Base-by-base conservation (phyloP, 2,113 vertebrate genomes). In the Takifugu flavidus region DNA sequence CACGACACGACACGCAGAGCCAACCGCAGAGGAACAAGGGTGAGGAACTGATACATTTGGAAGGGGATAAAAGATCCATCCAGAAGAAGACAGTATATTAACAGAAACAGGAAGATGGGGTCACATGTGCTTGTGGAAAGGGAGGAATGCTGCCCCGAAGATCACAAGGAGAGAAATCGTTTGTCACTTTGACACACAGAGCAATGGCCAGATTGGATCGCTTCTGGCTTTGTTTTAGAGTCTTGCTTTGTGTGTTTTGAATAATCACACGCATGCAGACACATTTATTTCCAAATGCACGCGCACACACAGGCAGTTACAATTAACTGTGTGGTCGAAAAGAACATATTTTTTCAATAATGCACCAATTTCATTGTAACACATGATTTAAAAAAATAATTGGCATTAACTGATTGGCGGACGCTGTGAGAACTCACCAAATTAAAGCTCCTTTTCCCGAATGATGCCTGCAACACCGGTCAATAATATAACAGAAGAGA, bases 111-210 rank as follows among this genome's bases (percentile, higher is more conserved):
- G 80, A 83, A 82, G 82, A 85, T 49, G 10, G 70, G 74, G 81
- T 85, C 85, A 87, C 87, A 88, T 85, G 54, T 90, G 87, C 68
- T 81, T 83, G 72, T 77, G 78, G 81, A 87, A 78, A 82, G 62
- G 76, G 77, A 87, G 80, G 79, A 88, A 79, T 80, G 80, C 69
- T 77, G 68, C 76, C 69, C 53, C 5, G 52, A 74, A 85, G 86
- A 89, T 88, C 85, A 87, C 77, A 87, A 85, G 86, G 74, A 73
- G 64, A 83, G 74, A 85, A 88, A 90, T 84, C 67, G 87, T 88
- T 86, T 75, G 75, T 88, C 70, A 76, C 80, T 80, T 87, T 83
- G 78, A 79, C 85, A 84, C 65, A 83, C 80, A 86, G 78, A 67
- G 80, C 34, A 4, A 86, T 83, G 75, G 77, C 66, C 66, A 69